These are phyloP conservation scores for Natrix natrix DNA, from an alignment of 2,797 vertebrate genomes.

Conservation along the genomic window DNA sequence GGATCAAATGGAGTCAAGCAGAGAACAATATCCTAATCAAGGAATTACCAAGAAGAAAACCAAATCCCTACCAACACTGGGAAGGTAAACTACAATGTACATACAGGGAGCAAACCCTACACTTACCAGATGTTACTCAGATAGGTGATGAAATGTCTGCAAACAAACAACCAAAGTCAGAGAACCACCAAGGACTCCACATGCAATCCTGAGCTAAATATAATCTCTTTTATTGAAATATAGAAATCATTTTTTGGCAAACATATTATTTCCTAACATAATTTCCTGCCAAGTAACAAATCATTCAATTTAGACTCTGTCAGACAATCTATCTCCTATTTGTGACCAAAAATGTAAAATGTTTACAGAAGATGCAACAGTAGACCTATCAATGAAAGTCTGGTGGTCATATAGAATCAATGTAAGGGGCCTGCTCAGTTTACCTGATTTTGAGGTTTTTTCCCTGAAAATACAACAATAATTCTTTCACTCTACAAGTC, in stretches of 20 bases:
- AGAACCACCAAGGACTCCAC: not conserved
- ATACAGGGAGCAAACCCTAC: no score
- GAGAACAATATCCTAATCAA: no score
- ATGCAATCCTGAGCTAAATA: not conserved
- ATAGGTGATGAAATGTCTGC: no score
- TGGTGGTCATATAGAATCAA: not conserved
- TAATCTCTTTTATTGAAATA: not conserved
- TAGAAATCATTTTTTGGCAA: not conserved
- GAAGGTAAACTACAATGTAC: not conserved
- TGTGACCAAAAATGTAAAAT: not conserved
- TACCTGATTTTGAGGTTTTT: not conserved
- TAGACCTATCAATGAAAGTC: not conserved
- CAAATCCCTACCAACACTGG: not conserved
- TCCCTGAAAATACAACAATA: not conserved
- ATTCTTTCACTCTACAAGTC: not conserved
- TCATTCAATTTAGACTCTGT: not conserved
- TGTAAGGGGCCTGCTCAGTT: not conserved
- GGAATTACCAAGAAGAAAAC: no score
- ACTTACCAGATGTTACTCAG: no score
- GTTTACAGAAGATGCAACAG: not conserved
- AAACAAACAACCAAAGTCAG: no score
- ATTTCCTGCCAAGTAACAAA: not conserved
- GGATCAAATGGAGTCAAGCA: not conserved
- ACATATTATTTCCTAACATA: not conserved
- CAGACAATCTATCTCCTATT: not conserved